Conservation (phyloP, 92 coral and sea anemone species). For the Pocillopora meandrina region DNA sequence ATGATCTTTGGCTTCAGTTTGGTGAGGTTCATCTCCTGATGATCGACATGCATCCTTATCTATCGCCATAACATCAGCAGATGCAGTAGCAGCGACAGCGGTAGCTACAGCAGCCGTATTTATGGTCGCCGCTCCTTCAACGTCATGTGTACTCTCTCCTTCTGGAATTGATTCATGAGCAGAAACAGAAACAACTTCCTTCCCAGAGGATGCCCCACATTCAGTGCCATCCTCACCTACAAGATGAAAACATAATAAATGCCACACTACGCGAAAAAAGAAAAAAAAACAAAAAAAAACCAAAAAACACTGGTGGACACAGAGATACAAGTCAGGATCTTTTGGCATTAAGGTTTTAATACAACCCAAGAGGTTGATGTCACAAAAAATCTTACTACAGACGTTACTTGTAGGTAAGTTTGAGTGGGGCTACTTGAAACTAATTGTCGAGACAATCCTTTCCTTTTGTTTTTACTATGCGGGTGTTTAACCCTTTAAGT, state of each 20-base stretch:
- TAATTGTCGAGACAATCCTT: no score
- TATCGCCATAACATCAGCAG: not conserved
- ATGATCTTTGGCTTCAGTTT: slow-evolving; percentile 1
- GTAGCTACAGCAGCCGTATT: not conserved
- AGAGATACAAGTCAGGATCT: no score
- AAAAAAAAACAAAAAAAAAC: no score
- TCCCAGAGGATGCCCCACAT: slow-evolving; percentile 2
- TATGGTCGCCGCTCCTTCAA: slow-evolving; percentile 6
- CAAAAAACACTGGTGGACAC: no score
- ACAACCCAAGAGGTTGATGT: no score
- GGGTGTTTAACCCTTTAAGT: no score
- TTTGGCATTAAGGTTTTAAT: no score
- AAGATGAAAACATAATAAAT: not conserved
- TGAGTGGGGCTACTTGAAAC: no score
- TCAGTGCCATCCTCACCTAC: not conserved
- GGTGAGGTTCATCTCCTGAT: not conserved
- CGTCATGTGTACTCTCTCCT: slow-evolving; percentile 5
- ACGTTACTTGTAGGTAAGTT: no score
- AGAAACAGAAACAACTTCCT: not conserved
- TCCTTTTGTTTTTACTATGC: no score
- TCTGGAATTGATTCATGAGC: slow-evolving; percentile 27
- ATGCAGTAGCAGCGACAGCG: not conserved
- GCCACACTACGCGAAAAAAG: not conserved
- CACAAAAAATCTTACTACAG: no score
- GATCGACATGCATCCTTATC: no score